Conservation (phyloP, 2,797 vertebrate genomes). For the Gallirallus australis region DNA sequence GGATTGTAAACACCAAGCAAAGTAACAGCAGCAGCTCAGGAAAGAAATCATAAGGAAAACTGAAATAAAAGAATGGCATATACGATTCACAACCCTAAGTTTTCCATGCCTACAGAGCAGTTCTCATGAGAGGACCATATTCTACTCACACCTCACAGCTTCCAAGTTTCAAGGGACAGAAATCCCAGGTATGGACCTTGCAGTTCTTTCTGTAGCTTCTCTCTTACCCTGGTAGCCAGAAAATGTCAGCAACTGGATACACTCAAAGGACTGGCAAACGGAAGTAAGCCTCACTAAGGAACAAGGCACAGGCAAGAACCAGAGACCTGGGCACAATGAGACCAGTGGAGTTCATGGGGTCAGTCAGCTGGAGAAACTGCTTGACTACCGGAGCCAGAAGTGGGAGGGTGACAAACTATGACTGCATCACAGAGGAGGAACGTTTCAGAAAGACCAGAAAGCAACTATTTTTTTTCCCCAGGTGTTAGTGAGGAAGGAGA, state of each 20-base stretch:
- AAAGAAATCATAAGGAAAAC: not conserved
- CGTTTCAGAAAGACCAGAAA: not conserved
- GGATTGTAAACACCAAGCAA: not conserved
- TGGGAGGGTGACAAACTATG: not conserved
- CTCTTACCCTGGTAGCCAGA: not conserved
- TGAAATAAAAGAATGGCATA: accelerated
- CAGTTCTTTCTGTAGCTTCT: not conserved
- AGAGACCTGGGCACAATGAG: not conserved
- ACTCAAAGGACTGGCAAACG: not conserved
- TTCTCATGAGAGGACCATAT: not conserved
- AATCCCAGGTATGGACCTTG: not conserved
- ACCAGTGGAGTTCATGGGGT: not conserved
- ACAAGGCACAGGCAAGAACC: not conserved
- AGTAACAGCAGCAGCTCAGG: not conserved
- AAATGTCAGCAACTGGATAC: not conserved
- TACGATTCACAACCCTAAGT: not conserved
- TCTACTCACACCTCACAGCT: not conserved
- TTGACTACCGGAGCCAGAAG: not conserved
- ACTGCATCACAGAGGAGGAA: not conserved
- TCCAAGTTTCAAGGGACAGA: not conserved
- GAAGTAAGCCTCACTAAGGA: not conserved
- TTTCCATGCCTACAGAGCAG: not conserved
- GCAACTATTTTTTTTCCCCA: not conserved
- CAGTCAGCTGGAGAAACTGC: not conserved
- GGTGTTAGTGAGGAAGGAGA: not conserved